Evolutionary conservation across 2,797 vertebrate species (phyloP), one percentile per base, ranked within the genome.

Genomic region (Pangasius larnaudii): DNA sequence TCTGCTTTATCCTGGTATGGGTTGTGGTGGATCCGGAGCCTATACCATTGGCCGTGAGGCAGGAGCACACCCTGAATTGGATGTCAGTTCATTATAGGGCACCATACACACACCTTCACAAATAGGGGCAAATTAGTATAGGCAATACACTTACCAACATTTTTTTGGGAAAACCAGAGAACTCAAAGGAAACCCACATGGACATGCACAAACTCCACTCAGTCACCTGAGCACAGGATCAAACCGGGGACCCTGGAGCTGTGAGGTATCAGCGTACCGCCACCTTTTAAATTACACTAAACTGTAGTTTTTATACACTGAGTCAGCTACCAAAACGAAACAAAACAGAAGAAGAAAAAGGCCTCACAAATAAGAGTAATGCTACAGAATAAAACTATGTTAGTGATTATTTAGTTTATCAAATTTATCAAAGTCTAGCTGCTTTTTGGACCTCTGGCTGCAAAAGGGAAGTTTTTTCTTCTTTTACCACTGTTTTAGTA

Each of bases 301-400:
- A 42, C 46, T 30, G 49, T n/a, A 19, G 65, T 22, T 61, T 39
- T 72, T 56, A n/a, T 75, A 39, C 84, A 27, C 63, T 27, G 19
- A 58, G 19, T 83, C 78, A 82, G 27, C 46, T 53, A 85, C 3
- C 19, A 8, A 80, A 61, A 69, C 59, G 79, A 83, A 83, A 67
- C 53, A 19, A 30, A 19, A 30, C 58, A 63, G 22, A 58, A 36
- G 36, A 75, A 88, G 1, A 19, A 1, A 30, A 63, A 51, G 19
- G 27, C 1, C 33, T 30, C 65, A 80, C 8, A n/a, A 49, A 14
- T 63, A 27, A 67, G 46, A 83, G 39, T 42, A 72, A 72, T 3
- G 9, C 33, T n/a, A 75, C 39, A 49, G 36, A 59, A 77, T 82
- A n/a, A 67, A 53, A 56, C 51, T 33, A 5, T 84, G 65, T 77